These are phyloP conservation scores for Butorides virescens DNA, from an alignment of 2,113 vertebrate species.

Conservation along the genomic window DNA sequence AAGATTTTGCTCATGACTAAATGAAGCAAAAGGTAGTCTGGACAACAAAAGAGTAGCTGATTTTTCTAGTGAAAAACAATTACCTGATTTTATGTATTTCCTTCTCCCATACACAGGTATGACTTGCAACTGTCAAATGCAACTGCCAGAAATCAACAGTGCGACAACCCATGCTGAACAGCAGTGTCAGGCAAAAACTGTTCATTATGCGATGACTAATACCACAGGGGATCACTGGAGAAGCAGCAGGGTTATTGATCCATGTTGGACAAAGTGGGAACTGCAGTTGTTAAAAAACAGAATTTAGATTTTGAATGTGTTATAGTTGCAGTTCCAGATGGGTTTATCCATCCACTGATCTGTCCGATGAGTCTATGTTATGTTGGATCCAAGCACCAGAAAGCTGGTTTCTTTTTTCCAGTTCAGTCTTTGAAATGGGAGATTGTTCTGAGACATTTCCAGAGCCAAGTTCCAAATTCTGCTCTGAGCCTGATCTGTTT, in stretches of 20 bases:
- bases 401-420: not conserved
- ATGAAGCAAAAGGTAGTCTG: not conserved
- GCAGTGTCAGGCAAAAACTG: not conserved
- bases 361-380: not conserved
- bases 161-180: not conserved
- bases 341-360: not conserved
- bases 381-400: not conserved
- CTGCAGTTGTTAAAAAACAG: not conserved
- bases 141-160: not conserved
- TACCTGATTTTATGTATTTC: not conserved
- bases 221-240: not conserved
- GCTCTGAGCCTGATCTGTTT: not conserved
- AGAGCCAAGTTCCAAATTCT: not conserved
- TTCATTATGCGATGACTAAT: fast-evolving
- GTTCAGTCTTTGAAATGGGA: not conserved
- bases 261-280: not conserved
- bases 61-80: not conserved
- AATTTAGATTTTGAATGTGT: too few species aligned
- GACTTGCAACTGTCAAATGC: not conserved
- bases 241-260: not conserved
- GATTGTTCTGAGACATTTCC: not conserved
- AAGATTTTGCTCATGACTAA: not conserved
- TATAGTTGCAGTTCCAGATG: not conserved
- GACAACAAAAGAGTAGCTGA: not conserved
- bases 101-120: not conserved